Evolutionary conservation across 2,888 invertebrate species (phyloP), one percentile per base, ranked within the genome.

Genomic region (Ochlodes sylvanus): DNA sequence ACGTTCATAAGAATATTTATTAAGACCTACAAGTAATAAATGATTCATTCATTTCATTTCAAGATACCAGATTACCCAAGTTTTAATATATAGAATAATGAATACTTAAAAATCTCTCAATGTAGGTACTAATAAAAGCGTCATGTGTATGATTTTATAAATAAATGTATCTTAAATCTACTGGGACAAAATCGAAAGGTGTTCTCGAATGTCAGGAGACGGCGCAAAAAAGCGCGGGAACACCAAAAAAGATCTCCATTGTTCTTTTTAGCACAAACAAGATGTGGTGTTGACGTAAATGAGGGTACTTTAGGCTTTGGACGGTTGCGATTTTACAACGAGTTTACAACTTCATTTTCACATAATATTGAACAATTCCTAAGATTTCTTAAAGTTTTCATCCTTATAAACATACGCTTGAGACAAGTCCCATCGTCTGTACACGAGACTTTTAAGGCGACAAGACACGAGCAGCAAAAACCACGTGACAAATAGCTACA

Each of bases 201-300:
- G 14, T 44, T 6, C 60, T 27, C 60, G 14, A 62, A 47, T 34
- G 17, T 61, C 12, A 38, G 34, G 12, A 12, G n/a, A 14, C 10
- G 60, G 34, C 50, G 19, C 15, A 44, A 44, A 60, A 38, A 52
- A 4, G 62, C 44, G 38, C 38, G 62, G 52, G 50, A 62, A 52
- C 41, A 21, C 34, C 17, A 62, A 52, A 62, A 62, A 62, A 57
- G 7, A 7, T 10, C 27, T 60, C 27, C 10, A 62, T 52, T 52
- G 62, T 50, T n/a, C 62, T 52, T 62, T 62, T 52, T 52, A 38
- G 41, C 52, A 62, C 52, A 54, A 52, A 62, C 34, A 52, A 52
- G 62, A 62, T 34, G 61, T 32, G 21, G 61, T 47, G 38, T 62
- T 41, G 41, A 21, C 52, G 52, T 62, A 50, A 50, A 52, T 19